A percentile compares a stretch with the other conserved stretches of the same genome.
Conservation (phyloP, 2,797 vertebrate species). For the Pipistrellus pipistrellus region DNA sequence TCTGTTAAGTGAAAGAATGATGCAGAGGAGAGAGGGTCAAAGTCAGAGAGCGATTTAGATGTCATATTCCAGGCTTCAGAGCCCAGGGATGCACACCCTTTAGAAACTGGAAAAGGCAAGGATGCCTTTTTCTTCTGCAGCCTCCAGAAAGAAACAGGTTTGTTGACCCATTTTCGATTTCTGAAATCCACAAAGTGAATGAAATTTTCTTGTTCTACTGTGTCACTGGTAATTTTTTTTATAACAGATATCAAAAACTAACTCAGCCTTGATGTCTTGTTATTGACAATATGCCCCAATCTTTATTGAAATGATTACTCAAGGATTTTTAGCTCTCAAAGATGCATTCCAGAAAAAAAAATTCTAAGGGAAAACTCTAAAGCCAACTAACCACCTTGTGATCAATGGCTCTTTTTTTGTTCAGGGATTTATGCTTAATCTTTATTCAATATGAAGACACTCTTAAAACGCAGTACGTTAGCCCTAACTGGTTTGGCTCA, state of each 20-base stretch:
- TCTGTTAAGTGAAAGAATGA: not conserved
- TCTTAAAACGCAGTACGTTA: not conserved
- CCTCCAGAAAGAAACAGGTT: not conserved
- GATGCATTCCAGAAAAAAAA: not conserved
- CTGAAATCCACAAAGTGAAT: not conserved
- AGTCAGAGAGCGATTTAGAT: not conserved
- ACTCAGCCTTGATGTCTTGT: not conserved
- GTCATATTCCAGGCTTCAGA: not conserved
- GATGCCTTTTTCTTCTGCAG: not conserved
- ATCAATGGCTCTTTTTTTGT: not conserved
- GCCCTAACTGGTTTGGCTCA: too few relatives aligned
- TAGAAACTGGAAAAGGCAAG: not conserved
- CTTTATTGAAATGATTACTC: not conserved
- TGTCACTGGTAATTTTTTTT: not conserved
- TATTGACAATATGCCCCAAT: not conserved
- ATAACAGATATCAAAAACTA: not conserved
- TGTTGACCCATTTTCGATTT: not conserved
- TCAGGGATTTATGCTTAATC: not conserved
- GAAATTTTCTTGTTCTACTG: not conserved
- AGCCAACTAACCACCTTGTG: not conserved
- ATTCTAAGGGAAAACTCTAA: not conserved
- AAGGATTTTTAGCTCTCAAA: not conserved
- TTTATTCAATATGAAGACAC: not conserved
- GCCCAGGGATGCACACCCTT: not conserved
- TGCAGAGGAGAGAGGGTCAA: not conserved